Evolutionary conservation across 2,888 invertebrate genomes (phyloP), one percentile per base, ranked within the genome.

Genomic region (Geotrupes spiniger): DNA sequence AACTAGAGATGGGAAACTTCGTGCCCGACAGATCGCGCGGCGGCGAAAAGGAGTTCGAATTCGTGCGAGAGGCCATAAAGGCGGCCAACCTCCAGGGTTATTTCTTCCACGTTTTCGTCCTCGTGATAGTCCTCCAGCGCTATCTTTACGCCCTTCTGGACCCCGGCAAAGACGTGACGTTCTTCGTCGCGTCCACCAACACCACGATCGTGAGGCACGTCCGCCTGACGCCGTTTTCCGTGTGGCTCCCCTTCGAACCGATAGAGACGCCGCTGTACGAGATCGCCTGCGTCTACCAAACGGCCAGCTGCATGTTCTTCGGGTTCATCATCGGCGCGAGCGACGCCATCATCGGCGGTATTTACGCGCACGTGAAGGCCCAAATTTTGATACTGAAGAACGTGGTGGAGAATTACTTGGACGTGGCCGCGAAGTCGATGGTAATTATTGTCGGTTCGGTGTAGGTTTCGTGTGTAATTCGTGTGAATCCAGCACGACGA

Each of bases 341-440:
- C 31, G 56, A 56, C 39, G 51, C 53, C 6, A 12, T 56, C 17
- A 53, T 56, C 17, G 37, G 51, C 11, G 51, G 53, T 2, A 53
- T 54, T 29, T 47, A 53, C 39, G 40, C 47, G 3, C 53, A 56
- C 36, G 33, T 53, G 2, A 53, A 47, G 26, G 52, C 49, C 0
- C 56, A 56, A 36, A 42, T 53, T 15, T 39, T 47, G 11, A 50
- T 56, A 17, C 43, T 56, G 28, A 49, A 50, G 15, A 46, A 52
- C 21, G 46, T 51, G 21, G 39, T 56, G 26, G 42, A 39, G n/a
- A 41, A 45, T 45, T 49, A 49, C 17, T 40, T 50, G 2, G 42
- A 50, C 37, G n/a, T 45, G 16, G 53, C 49, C 2, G 11, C 38
- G 3, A 27, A 17, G 16, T 15, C 33, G 9, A 49, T 49, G 42